Base-by-base conservation (phyloP, 2,888 invertebrate species). In the Synergus umbraculus region DNA sequence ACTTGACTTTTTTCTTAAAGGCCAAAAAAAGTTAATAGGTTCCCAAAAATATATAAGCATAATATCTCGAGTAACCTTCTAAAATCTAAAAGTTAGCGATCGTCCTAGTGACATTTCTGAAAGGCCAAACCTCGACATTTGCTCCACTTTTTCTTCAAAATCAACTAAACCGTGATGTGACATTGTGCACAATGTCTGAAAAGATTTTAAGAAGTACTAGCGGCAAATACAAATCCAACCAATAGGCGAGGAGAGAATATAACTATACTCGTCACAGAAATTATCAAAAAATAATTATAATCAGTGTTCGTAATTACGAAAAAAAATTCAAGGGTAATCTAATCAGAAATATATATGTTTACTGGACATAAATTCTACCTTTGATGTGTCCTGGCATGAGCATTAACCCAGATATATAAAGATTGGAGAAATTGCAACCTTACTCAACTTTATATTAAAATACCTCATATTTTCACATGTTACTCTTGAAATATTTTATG, bases 71-170 rank as follows among this genome's bases (percentile, higher is more conserved):
- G 41, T 73, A 58, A 58, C 66, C 76, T 78, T 66, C 18, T 60
- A 60, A 60, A 73, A 79, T 77, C 76, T 79, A 77, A 77, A 54
- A 46, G 76, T 73, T 67, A 37, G 58, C 60, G 63, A 76, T 76
- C 54, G 64, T 69, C 44, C 18, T 49, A 77, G 63, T 87, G 89
- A 86, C 88, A 88, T 88, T 88, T 87, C 58, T 66, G 76, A 89
- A 88, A 88, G 86, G 86, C 78, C 87, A 87, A 66, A 78, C 54
- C 67, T 78, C 85, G 88, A 85, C 89, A 87, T 88, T 88, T 86
- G 78, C 58, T 29, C 49, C 18, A 58, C 60, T 76, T 76, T 77
- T 79, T 80, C 79, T 81, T 79, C 83, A 78, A 84, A 86, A 86
- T 87, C 65, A 73, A 82, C 80, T 64, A 8, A 18, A n/a, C n/a